These are phyloP conservation scores for Drosophila nikananu DNA, from an alignment of 1,140 invertebrate genomes.

Conservation along the genomic window DNA sequence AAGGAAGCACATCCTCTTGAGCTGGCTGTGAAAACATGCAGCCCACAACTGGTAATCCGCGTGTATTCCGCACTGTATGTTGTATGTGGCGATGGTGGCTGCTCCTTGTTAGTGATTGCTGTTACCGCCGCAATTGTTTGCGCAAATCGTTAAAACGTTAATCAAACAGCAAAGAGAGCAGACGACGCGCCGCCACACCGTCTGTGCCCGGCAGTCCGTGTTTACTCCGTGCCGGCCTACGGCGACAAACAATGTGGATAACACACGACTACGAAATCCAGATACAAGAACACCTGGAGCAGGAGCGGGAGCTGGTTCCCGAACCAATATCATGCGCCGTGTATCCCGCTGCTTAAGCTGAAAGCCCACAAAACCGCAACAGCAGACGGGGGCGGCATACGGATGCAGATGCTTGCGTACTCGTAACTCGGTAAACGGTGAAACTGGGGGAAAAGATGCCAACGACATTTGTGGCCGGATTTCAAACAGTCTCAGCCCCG, in stretches of 20 bases:
- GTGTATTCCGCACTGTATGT: conserved; percentile 5
- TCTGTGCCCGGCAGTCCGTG: conserved; percentile 34
- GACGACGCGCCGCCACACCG: conserved; percentile 42
- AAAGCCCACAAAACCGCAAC: conserved; percentile 51
- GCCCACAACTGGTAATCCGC: conserved; percentile 51
- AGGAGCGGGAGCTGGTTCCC: conserved; percentile 6
- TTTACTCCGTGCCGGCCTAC: conserved; percentile 32
- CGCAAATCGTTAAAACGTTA: conserved; percentile 81
- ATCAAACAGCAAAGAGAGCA: conserved; percentile 79
- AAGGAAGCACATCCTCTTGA: conserved; percentile 26
- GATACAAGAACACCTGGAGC: neutral
- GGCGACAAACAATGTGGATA: conserved; percentile 49
- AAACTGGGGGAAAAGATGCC: conserved; percentile 20
- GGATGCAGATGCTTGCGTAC: conserved; percentile 21
- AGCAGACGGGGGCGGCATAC: conserved; percentile 7
- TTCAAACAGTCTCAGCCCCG: conserved; percentile 56
- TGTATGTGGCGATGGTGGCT: conserved; percentile 7
- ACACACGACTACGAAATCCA: conserved; percentile 14
- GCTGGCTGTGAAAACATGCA: conserved; percentile 36
- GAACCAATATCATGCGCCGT: conserved; percentile 26
- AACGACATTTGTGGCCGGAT: conserved; percentile 36
- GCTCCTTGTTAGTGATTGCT: conserved; percentile 57
- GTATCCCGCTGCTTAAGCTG: conserved; percentile 59
- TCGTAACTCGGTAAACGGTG: conserved; percentile 9
- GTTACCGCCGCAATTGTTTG: conserved; percentile 73